Evolutionary conservation across 1,140 invertebrate genomes (phyloP).

Genomic region (Pachyrhynchus sulphureomaculatus): DNA sequence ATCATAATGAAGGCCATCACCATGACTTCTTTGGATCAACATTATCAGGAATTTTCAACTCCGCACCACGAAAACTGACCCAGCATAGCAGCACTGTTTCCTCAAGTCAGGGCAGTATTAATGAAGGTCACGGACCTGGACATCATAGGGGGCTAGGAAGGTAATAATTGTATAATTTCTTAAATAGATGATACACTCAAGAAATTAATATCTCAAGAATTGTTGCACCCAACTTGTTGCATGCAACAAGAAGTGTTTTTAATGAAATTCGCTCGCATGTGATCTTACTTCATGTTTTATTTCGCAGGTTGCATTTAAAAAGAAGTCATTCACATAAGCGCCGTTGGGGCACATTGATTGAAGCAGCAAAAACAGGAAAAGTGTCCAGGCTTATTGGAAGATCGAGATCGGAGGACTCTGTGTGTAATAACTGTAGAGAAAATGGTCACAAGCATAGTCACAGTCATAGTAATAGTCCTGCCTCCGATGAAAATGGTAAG

Average conservation of each 20-base stretch:
- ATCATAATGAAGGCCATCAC: constrained; percentile 54
- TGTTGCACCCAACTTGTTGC: no score
- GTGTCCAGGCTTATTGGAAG: constrained; percentile 75
- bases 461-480: constrained; percentile 51
- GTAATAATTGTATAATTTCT: constrained; percentile 23
- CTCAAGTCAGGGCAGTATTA: constrained; percentile 51
- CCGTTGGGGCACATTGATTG: constrained; percentile 77
- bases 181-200: background rate
- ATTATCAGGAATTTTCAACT: constrained; percentile 53
- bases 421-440: constrained; percentile 67
- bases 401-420: constrained; percentile 78
- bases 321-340: constrained; percentile 67
- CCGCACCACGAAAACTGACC: constrained; percentile 46
- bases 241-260: background rate
- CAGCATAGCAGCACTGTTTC: constrained; percentile 49
- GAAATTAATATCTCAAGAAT: no score
- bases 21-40: constrained; percentile 56
- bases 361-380: constrained; percentile 77
- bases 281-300: no score
- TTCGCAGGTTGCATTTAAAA: constrained; percentile 56
- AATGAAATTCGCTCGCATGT: background rate
- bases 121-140: constrained; percentile 43
- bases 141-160: constrained; percentile 41
- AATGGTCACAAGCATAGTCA: constrained; percentile 50
- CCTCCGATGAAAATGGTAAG: constrained; percentile 50